Percentiles rank a stretch among this genome's conserved stretches.
These are phyloP conservation scores for Antedon mediterranea DNA, from an alignment of 53 echinoderm and acorn worm species.

Conservation along the genomic window DNA sequence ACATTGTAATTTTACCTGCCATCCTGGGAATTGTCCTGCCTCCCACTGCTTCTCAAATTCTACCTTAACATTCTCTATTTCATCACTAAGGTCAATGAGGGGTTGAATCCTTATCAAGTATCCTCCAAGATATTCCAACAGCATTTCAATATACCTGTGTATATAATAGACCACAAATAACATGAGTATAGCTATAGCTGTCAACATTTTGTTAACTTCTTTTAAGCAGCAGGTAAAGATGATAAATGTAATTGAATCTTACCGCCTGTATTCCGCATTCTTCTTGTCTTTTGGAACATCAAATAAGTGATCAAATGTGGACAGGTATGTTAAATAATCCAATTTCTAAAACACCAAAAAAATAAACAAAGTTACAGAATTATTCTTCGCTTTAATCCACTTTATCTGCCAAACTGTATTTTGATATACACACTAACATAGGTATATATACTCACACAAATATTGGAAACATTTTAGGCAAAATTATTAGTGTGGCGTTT, in stretches of 20 bases:
- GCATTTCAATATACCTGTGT: constrained; percentile 69
- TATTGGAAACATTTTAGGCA: too few relatives aligned
- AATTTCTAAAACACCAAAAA: constrained; percentile 49
- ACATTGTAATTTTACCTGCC: constrained; percentile 73
- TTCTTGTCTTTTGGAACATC: constrained; percentile 87
- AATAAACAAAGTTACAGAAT: too few relatives aligned
- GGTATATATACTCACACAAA: too few relatives aligned
- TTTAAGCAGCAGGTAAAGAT: not conserved
- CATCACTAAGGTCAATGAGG: constrained; percentile 59
- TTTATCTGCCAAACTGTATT: too few relatives aligned
- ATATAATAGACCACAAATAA: not conserved
- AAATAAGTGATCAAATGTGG: constrained; percentile 74
- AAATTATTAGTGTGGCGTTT: not conserved
- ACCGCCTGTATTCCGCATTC: constrained; percentile 90
- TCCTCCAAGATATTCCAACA: constrained; percentile 56
- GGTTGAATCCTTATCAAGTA: constrained; percentile 72
- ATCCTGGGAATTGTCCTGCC: constrained; percentile 72
- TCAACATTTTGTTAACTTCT: too few relatives aligned
- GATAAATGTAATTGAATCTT: not conserved
- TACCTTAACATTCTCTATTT: constrained; percentile 53
- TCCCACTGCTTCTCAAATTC: constrained; percentile 87
- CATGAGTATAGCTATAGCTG: too few relatives aligned
- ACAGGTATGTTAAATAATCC: constrained; percentile 84
- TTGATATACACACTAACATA: too few relatives aligned
- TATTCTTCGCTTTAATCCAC: too few relatives aligned